Conservation (phyloP, 2,888 invertebrate genomes). For the Eutolmus rufibarbis region DNA sequence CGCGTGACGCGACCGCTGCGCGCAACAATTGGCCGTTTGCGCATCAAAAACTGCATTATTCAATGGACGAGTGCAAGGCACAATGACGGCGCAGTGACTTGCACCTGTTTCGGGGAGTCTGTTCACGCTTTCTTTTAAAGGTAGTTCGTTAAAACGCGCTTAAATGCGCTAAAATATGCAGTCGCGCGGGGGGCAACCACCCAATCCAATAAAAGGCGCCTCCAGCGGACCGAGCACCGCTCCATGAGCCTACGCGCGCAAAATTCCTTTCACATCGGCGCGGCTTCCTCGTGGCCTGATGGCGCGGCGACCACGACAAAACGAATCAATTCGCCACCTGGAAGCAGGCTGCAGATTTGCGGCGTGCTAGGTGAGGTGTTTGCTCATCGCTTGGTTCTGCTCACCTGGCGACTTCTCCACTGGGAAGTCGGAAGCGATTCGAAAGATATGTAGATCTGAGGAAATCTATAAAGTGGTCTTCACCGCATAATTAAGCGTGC, state of each 20-base stretch:
- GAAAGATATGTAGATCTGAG: background rate
- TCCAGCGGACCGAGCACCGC: background rate
- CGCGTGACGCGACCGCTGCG: background rate
- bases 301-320: background rate
- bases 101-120: background rate
- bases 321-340: background rate
- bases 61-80: background rate
- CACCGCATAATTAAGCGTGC: background rate
- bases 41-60: constrained; percentile 4
- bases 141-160: background rate
- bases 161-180: background rate
- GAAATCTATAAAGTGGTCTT: background rate
- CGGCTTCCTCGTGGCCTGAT: background rate
- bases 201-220: background rate
- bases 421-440: background rate
- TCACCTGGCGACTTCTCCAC: background rate
- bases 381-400: background rate
- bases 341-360: background rate
- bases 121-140: constrained; percentile 11
- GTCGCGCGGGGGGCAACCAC: background rate
- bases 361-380: background rate
- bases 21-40: background rate
- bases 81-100: background rate
- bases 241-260: background rate
- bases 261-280: constrained; percentile 7